Evolutionary conservation across 1,140 invertebrate genomes (phyloP), one percentile per base, ranked within the genome.

Genomic region (Drosophila pallidifrons): DNA sequence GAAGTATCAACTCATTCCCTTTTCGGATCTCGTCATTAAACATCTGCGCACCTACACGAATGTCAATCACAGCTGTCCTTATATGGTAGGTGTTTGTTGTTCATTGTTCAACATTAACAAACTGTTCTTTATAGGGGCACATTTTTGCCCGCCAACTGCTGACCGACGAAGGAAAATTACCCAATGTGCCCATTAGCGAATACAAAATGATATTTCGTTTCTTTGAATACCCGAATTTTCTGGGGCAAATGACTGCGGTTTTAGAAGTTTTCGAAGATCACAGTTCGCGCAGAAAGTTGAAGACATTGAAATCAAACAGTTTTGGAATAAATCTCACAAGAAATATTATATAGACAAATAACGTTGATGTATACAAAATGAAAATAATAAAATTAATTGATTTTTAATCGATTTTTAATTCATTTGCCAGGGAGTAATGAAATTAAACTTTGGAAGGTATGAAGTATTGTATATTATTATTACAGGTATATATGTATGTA

Each of bases 31-130:
- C 2, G 5, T 63, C 11, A 1, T 63, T 11, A 5, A 51, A 1
- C 46, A 63, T 0, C 11, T 63, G 60, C 45, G 45, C 11, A 51
- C 11, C 6, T 28, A 64, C 11, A n/a, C 60, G 47, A 64, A 64
- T 43, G 5, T 64, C 3, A 64, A 64, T 41, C 60, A 64, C 32
- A 64, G 60, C 49, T 52, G 60, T 38, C 60, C 60, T 7, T 52
- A 52, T 52, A 20, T 20, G 32, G 47, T 64, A 52, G 25, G 15
- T 28, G 0, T 28, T 25, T 4, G 1, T 3, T 13, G 5, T 2
- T 13, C 2, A 38, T 28, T 4, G 1, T 1, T 1, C 0, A 32
- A 8, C 6, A 54, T 16, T 57, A 38, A 20, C 5, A 35, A 13
- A 7, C 57, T 10, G 0, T 2, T 28, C 15, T 15, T 47, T 49